Base-by-base conservation (phyloP, 2,113 vertebrate species). In the Chionodraco myersi region DNA sequence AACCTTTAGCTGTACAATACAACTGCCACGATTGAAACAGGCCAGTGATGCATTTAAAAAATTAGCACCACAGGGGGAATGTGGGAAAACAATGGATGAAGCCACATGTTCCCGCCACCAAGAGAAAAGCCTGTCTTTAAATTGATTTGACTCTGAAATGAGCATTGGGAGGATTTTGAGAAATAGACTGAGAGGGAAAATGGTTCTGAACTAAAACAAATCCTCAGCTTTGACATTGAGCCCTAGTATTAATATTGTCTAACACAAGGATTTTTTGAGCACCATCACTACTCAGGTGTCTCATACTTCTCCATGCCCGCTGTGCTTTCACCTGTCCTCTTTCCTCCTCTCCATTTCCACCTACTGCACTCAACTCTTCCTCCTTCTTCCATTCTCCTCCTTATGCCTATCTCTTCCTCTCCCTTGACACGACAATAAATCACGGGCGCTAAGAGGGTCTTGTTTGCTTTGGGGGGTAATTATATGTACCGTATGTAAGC, bases 401-500 rank as follows among this genome's bases (percentile, higher is more conserved):
- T 74, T 68, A 10, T 65, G 59, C 70, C 81, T 75, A 78, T 91
- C 78, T 36, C 82, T 75, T 66, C 82, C 57, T 54, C 82, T 75
- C 69, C 82, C 57, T 54, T 88, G 91, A 92, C 94, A 90, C 67
- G 34, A 77, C 86, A 90, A 94, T 94, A 94, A 94, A 93, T 94
- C 94, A 94, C 77, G 0, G 44, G 73, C 80, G 85, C 74, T 78
- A 83, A 87, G 79, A 78, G 85, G 87, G 71, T 88, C 87, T 89
- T 93, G 90, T 94, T 95, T 94, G 92, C 64, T 58, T 91, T 86
- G 86, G 86, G 88, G 88, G 85, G 86, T 91, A 92, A 94, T 94
- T 94, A 93, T 88, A 84, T 86, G 62, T 86, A 86, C 85, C 83
- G 63, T 93, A 92, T 92, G 91, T 90, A 92, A 90, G 90, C 91